phyloP scores from a whole-genome alignment of 2,797 vertebrate genomes.

The Cynodonichthys magdalenae region DNA sequence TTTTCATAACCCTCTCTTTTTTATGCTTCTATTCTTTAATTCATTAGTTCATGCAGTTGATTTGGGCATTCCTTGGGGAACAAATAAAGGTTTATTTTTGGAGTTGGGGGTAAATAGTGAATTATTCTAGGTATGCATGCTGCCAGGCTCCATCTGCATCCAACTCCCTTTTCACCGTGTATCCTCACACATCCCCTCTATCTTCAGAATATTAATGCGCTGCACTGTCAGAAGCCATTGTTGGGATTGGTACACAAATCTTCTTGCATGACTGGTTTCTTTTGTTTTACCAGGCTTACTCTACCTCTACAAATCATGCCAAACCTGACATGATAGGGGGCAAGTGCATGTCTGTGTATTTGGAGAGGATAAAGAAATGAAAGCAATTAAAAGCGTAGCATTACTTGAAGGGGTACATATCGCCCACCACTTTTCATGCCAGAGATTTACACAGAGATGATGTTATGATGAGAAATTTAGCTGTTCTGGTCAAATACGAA shows the following conservation, averaged over 20 bases:
- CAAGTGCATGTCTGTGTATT: conserved; percentile 30
- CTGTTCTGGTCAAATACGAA: too few relatives aligned
- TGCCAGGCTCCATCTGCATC: conserved; percentile 63
- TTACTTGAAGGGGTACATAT: too few relatives aligned
- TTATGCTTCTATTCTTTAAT: conserved; percentile 37
- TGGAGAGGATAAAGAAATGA: not conserved
- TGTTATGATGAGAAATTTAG: too few relatives aligned
- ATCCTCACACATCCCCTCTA: conserved; percentile 55
- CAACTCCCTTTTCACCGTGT: conserved; percentile 48
- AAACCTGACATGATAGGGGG: conserved; percentile 52
- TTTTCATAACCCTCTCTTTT: conserved; percentile 13
- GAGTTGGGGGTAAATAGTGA: conserved; percentile 23
- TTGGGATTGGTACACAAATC: conserved; percentile 61
- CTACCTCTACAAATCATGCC: conserved; percentile 57
- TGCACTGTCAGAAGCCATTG: conserved; percentile 68
- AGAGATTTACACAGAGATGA: too few relatives aligned
- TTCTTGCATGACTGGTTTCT: conserved; percentile 61
- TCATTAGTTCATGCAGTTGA: conserved; percentile 40
- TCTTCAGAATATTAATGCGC: conserved; percentile 70
- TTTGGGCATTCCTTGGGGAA: conserved; percentile 59
- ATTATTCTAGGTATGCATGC: conserved; percentile 56
- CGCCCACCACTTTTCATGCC: too few relatives aligned
- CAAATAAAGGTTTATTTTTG: conserved; percentile 46
- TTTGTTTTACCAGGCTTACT: conserved; percentile 60
- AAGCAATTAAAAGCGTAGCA: too few relatives aligned